Conservation (phyloP, 2,888 invertebrate species). For the Meloe dianella region DNA sequence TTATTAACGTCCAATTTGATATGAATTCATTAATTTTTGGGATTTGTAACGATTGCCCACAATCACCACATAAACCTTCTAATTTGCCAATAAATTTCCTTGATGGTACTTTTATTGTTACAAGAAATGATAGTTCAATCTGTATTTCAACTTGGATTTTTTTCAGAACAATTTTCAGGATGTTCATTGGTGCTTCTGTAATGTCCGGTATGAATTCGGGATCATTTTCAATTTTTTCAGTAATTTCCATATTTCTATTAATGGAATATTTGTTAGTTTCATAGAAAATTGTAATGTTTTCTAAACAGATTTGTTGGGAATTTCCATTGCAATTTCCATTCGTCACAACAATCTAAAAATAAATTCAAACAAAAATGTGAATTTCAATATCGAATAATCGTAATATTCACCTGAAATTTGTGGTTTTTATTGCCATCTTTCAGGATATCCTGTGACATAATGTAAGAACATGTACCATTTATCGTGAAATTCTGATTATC, state of each 20-base stretch:
- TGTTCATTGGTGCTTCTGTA: conserved; percentile 64
- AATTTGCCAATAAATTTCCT: conserved; percentile 73
- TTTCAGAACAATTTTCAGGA: conserved; percentile 68
- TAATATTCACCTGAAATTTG: conserved; percentile 60
- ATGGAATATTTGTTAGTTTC: conserved; percentile 64
- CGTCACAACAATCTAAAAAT: conserved; percentile 62
- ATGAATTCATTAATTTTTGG: conserved; percentile 65
- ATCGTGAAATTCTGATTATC: conserved; percentile 81
- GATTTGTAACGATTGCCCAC: conserved; percentile 60
- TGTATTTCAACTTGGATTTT: conserved; percentile 73
- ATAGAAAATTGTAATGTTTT: conserved; percentile 71
- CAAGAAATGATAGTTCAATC: conserved; percentile 60
- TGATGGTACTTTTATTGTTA: conserved; percentile 72
- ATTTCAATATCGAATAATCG: not conserved
- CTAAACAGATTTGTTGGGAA: conserved; percentile 67
- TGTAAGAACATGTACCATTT: conserved; percentile 84
- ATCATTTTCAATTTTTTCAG: conserved; percentile 59
- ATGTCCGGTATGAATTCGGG: not conserved
- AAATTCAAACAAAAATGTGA: not conserved
- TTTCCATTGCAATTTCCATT: conserved; percentile 72
- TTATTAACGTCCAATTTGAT: conserved; percentile 60
- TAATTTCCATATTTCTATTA: conserved; percentile 53
- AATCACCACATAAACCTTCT: conserved; percentile 83
- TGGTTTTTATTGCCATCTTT: conserved; percentile 57
- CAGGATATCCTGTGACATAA: conserved; percentile 71